These are phyloP conservation scores for Lycaon pictus DNA, from an alignment of 2,113 vertebrate genomes.

Conservation along the genomic window DNA sequence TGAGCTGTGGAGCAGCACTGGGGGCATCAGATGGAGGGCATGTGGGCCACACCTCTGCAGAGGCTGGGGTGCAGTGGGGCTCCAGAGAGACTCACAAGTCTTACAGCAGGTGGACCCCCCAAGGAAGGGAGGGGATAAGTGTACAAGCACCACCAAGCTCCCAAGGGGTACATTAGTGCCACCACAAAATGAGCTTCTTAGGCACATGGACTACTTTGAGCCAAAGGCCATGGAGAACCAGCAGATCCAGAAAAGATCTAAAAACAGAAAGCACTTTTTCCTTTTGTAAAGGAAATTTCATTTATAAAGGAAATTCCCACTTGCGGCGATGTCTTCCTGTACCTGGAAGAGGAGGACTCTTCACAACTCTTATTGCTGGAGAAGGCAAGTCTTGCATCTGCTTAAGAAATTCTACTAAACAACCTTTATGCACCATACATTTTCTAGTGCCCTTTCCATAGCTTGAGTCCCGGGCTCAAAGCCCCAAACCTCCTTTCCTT, in stretches of 20 bases:
- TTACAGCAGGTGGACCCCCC: not conserved
- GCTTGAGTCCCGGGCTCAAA: not conserved
- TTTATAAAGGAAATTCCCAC: not conserved
- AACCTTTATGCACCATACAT: too few species aligned
- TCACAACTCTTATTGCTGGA: not conserved
- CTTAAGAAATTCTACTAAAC: accelerated
- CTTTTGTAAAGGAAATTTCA: not conserved
- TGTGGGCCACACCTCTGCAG: accelerated
- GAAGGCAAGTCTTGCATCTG: not conserved
- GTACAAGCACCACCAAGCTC: accelerated
- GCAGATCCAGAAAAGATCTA: not conserved
- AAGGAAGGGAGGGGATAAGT: not conserved
- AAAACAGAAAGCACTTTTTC: not conserved
- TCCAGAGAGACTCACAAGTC: accelerated
- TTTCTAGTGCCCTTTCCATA: accelerated
- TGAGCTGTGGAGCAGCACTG: accelerated
- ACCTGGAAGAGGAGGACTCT: not conserved
- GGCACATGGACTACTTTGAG: not conserved
- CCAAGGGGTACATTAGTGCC: not conserved
- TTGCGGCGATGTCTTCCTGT: not conserved
- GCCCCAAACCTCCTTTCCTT: not conserved
- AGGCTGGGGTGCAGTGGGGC: accelerated
- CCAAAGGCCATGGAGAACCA: not conserved
- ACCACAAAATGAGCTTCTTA: not conserved
- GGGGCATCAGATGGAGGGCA: not conserved